Conservation (phyloP, 1,140 invertebrate genomes). For the Psilanteris sp. region DNA sequence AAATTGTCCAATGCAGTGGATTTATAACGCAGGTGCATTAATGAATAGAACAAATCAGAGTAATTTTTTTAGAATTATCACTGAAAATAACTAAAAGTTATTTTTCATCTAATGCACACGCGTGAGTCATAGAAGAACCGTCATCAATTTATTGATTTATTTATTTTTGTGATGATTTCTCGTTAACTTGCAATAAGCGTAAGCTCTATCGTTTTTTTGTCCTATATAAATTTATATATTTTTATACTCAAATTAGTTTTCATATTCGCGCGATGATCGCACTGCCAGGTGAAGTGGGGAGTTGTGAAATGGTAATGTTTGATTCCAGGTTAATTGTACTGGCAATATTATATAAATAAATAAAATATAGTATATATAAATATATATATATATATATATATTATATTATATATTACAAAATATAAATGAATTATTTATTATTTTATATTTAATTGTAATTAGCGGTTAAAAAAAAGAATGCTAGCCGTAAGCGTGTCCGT, state of each 20-base stretch:
- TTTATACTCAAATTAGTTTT: constrained; percentile 68
- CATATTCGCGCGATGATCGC: no score
- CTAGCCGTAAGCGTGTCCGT: constrained; percentile 29
- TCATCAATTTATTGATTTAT: constrained; percentile 64
- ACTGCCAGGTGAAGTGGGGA: constrained; percentile 51
- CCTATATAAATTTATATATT: constrained; percentile 72
- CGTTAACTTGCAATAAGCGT: constrained; percentile 53
- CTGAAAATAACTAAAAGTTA: neutral
- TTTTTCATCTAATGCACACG: neutral
- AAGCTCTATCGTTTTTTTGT: constrained; percentile 67
- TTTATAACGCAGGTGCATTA: no score
- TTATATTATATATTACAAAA: constrained; percentile 39
- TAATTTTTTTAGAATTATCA: no score
- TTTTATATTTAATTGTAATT: constrained; percentile 57
- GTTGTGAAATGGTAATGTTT: constrained; percentile 46
- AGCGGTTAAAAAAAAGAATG: constrained; percentile 10
- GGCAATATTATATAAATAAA: constrained; percentile 45
- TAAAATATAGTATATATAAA: constrained; percentile 60
- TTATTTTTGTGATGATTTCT: constrained; percentile 70
- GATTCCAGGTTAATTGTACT: constrained; percentile 65
- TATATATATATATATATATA: constrained; percentile 51
- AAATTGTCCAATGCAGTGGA: constrained; percentile 21
- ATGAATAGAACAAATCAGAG: no score
- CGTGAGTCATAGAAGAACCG: neutral
- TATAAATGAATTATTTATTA: constrained; percentile 55